Evolutionary conservation across 2,888 invertebrate genomes (phyloP), one percentile per base, ranked within the genome.

Genomic region (Operophtera brumata): DNA sequence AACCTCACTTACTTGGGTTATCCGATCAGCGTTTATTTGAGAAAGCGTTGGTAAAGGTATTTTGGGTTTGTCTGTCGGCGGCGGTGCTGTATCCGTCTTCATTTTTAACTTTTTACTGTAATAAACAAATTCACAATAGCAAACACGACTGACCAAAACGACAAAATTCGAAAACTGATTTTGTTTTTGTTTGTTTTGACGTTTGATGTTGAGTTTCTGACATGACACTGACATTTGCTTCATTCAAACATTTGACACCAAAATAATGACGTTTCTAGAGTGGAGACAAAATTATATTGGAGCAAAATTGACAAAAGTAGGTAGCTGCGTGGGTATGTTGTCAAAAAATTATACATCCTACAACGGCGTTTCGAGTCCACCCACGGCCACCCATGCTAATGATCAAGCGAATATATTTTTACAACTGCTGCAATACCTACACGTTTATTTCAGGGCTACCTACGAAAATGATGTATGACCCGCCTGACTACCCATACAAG

Each of bases 11-110:
- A 96, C 96, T 91, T 96, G 94, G 64, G 97, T 97, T 67, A 98
- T 95, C 76, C 94, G 91, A 79, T 98, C 98, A 0, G 96, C 92
- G 82, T 96, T 97, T 49, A 98, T 96, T 86, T 98, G 97, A 58
- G 96, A 95, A 26, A 97, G 94, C 0, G 97, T 97, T 10, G 95
- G 95, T 43, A 94, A 91, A 10, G 93, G 92, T 71, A 92, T 82
- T 83, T 91, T 91, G 12, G 86, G 82, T 71, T 90, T 89, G 51
- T 88, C 87, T 9, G 78, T 66, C 20, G 81, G 56, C 32, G 59
- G 43, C 42, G 74, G 63, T 30, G 73, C 70, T 14, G 71, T 59
- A 34, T 89, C 89, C 7, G 61, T 67, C 71, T 88, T 88, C 87
- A 89, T 89, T 60, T 81, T 64, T 49, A 30, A 43, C 48, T 11